Percentiles rank a stretch among this genome's conserved stretches.
Evolutionary conservation across 2,888 invertebrate genomes (phyloP).

Genomic region (Apamea crenata): DNA sequence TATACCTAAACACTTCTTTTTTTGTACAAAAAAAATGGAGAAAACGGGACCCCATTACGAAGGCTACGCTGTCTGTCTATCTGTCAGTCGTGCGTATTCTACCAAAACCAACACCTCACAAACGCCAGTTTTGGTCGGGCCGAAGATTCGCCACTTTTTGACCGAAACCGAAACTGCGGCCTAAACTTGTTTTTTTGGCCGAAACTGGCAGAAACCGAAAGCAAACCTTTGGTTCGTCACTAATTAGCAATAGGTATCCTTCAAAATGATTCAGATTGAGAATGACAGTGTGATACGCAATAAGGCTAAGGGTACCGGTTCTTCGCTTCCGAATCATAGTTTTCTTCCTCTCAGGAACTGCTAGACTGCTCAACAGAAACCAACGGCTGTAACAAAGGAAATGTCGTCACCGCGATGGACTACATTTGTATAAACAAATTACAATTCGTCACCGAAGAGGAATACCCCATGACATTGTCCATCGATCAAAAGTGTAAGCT

Average conservation of each 20-base stretch:
- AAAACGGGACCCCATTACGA: too few relatives aligned
- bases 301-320: not conserved
- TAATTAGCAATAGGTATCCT: not conserved
- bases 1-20: too few relatives aligned
- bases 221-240: not conserved
- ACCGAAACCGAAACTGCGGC: not conserved
- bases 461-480: slow-evolving; percentile 70
- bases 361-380: slow-evolving; percentile 66
- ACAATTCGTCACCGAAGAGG: slow-evolving; percentile 60
- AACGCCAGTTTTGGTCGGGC: not conserved
- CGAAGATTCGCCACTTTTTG: not conserved
- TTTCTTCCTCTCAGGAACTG: slow-evolving; percentile 67
- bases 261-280: not conserved
- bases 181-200: too few relatives aligned
- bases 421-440: slow-evolving; percentile 31
- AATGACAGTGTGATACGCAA: not conserved
- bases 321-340: not conserved
- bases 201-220: too few relatives aligned
- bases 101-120: not conserved
- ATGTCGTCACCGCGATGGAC: slow-evolving; percentile 47
- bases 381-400: slow-evolving; percentile 49
- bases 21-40: too few relatives aligned
- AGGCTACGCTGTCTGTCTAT: too few relatives aligned
- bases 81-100: not conserved
- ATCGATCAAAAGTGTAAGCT: slow-evolving; percentile 48